Percentiles rank a stretch among this genome's conserved stretches.
Evolutionary conservation across 2,888 invertebrate species (phyloP).

Genomic region (Drosophila phalerata): DNA sequence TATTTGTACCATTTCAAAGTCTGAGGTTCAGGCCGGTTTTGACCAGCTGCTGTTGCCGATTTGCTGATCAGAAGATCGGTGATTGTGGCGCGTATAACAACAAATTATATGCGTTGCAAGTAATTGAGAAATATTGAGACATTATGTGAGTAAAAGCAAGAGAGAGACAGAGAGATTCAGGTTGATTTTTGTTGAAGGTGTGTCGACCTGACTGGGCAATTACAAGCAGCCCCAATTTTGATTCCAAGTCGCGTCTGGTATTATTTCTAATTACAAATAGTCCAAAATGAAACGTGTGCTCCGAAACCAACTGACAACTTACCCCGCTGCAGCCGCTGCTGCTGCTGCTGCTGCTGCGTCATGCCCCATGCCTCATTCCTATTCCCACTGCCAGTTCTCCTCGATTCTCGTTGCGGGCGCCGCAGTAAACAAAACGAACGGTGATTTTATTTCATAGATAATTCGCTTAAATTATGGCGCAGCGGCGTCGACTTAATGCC

Average conservation of each 20-base stretch:
- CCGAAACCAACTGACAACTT: slow-evolving; percentile 15
- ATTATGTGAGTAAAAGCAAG: slow-evolving; percentile 48
- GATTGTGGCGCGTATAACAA: slow-evolving; percentile 70
- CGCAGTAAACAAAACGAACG: slow-evolving; percentile 60
- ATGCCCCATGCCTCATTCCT: slow-evolving; percentile 24
- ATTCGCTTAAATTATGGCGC: slow-evolving; percentile 83
- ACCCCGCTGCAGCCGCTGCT: neutral
- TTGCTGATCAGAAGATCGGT: slow-evolving; percentile 47
- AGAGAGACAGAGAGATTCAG: neutral
- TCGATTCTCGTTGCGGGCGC: slow-evolving; percentile 46
- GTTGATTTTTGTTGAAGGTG: slow-evolving; percentile 35
- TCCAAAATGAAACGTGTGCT: slow-evolving; percentile 49
- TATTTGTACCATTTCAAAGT: slow-evolving; percentile 77
- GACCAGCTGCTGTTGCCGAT: slow-evolving; percentile 46
- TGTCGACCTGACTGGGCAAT: slow-evolving; percentile 43
- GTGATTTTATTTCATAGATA: slow-evolving; percentile 83
- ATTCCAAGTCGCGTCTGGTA: slow-evolving; percentile 26
- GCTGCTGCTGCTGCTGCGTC: slow-evolving; percentile 41
- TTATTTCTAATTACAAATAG: slow-evolving; percentile 72
- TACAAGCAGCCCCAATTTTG: slow-evolving; percentile 37
- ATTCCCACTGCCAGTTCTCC: slow-evolving; percentile 17
- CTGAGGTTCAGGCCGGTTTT: slow-evolving; percentile 26
- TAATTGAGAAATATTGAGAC: slow-evolving; percentile 81
- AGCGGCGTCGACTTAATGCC: slow-evolving; percentile 68
- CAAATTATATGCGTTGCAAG: slow-evolving; percentile 80